Evolutionary conservation across 2,797 vertebrate species (phyloP).

Genomic region (Ctenosaura bakeri): DNA sequence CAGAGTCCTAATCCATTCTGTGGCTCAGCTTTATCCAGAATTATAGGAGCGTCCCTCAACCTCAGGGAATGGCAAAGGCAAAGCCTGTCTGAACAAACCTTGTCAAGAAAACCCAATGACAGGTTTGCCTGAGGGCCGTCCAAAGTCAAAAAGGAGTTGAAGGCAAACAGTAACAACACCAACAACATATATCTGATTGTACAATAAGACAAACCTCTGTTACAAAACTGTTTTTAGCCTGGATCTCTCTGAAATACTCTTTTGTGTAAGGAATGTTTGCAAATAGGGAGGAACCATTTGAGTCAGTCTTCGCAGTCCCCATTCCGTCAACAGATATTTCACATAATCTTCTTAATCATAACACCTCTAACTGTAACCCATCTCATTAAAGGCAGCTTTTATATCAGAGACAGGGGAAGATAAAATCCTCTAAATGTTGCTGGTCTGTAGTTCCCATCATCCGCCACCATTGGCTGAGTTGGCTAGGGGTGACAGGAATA

Average conservation of each 20-base stretch:
- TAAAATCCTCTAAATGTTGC: not conserved
- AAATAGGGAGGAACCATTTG: not conserved
- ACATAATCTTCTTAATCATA: not conserved
- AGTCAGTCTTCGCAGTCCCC: not conserved
- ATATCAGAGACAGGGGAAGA: not conserved
- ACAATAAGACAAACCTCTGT: not conserved
- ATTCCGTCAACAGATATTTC: not conserved
- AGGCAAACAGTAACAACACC: no score
- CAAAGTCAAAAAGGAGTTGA: no score
- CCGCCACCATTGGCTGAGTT: no score
- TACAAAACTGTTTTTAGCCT: not conserved
- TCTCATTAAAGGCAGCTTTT: not conserved
- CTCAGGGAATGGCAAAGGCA: no score
- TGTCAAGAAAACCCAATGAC: no score
- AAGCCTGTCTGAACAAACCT: no score
- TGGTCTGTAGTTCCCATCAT: not conserved
- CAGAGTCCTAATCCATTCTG: not conserved
- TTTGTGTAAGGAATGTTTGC: not conserved
- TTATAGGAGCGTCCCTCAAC: not conserved
- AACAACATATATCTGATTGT: not conserved
- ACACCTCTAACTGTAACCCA: not conserved
- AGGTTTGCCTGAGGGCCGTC: no score
- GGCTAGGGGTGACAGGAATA: no score
- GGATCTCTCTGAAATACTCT: not conserved
- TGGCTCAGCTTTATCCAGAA: not conserved